A percentile compares a stretch with the other conserved stretches of the same genome.
Conservation (phyloP, 2,113 vertebrate species). For the Mirounga angustirostris region DNA sequence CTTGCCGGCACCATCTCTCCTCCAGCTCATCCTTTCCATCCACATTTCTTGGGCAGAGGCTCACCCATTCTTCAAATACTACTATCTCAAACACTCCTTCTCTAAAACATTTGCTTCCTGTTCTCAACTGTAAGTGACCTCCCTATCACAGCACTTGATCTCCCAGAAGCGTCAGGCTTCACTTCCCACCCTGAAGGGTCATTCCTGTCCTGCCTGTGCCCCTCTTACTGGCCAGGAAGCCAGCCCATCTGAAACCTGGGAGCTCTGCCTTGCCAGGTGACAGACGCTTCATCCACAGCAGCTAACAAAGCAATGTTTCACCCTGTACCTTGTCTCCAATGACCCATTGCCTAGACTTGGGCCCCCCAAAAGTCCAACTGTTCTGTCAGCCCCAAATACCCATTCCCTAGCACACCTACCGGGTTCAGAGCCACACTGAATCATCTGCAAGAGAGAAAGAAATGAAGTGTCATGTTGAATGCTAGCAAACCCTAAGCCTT, state of each 20-base stretch:
- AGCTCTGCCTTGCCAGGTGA: not conserved
- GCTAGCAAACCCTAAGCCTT: slow-evolving; percentile 33
- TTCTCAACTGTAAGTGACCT: not conserved
- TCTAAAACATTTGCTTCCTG: not conserved
- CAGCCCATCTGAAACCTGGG: not conserved
- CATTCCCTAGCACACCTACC: slow-evolving; percentile 73
- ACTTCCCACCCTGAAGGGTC: not conserved
- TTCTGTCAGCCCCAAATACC: not conserved
- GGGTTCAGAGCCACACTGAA: slow-evolving; percentile 76
- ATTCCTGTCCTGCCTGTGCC: not conserved
- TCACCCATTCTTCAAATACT: not conserved
- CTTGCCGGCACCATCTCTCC: not conserved
- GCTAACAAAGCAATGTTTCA: not conserved
- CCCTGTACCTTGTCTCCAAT: not conserved
- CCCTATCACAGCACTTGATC: not conserved
- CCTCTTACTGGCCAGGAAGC: not conserved
- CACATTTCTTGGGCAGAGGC: not conserved
- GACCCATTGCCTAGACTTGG: not conserved
- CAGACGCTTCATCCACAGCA: not conserved
- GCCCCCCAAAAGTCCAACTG: not conserved
- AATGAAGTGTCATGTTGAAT: slow-evolving; percentile 34
- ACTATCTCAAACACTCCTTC: not conserved
- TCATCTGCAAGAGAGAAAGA: slow-evolving; percentile 81
- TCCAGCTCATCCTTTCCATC: not conserved
- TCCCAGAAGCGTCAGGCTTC: not conserved